Conservation (phyloP, 2,113 vertebrate species). For the Actinemys pallida region DNA sequence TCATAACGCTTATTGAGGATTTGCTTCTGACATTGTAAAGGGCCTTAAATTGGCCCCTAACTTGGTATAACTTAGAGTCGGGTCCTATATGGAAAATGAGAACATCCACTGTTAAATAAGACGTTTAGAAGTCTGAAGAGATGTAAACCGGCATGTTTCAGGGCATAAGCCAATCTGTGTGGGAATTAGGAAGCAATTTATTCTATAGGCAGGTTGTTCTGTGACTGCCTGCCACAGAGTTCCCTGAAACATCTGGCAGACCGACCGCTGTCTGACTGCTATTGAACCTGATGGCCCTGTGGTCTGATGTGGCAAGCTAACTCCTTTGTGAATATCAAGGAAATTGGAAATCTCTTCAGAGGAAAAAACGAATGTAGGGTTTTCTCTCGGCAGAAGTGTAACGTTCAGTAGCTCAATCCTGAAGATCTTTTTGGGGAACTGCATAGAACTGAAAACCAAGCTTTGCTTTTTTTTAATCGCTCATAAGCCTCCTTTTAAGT, state of each 20-base stretch:
- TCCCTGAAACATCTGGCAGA: neutral
- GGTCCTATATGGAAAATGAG: neutral
- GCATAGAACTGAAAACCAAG: neutral
- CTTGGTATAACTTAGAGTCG: neutral
- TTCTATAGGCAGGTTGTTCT: neutral
- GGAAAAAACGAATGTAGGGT: neutral
- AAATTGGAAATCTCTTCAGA: neutral
- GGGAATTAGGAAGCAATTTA: neutral
- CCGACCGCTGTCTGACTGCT: neutral
- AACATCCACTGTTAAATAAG: neutral
- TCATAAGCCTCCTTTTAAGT: constrained; percentile 10
- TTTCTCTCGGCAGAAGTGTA: neutral
- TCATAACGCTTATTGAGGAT: neutral
- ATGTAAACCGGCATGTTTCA: neutral
- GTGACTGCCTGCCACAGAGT: neutral
- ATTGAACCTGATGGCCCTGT: neutral
- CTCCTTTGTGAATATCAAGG: neutral
- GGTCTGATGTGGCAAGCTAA: neutral
- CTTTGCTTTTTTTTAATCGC: constrained; percentile 3
- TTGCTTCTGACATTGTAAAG: neutral
- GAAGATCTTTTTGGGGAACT: constrained; percentile 3
- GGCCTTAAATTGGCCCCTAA: neutral
- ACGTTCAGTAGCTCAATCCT: neutral
- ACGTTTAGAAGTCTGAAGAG: neutral
- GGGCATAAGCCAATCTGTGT: neutral